Evolutionary conservation across 2,113 vertebrate species (phyloP), one percentile per base, ranked within the genome.

Genomic region (Artemisiospiza belli): DNA sequence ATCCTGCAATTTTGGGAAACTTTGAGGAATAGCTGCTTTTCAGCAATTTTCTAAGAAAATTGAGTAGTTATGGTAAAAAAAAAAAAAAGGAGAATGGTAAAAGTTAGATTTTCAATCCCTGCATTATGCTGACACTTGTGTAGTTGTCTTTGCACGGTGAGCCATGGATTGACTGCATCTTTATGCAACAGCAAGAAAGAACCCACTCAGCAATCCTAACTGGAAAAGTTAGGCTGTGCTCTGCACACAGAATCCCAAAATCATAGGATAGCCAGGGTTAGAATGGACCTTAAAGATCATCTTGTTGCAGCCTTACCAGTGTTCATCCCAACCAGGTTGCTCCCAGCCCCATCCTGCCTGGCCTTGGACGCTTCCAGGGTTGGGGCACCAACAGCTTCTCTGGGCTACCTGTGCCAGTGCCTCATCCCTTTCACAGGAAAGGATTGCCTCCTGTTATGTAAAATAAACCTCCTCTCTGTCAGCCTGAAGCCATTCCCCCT

Each of bases 321-420:
- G 0, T n/a, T n/a, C 5, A 0, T 30, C 41, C 43, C 43, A 58
- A 2, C 4, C 11, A 75, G 5, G 7, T 8, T 81, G 14, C 22
- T 52, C 7, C 5, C 5, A 52, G 12, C 6, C 15, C 19, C 33
- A 17, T 44, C 15, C 27, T 27, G 2, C 10, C 22, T 20, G 15
- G 8, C 7, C 23, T 46, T 28, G 44, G 9, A 19, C 8, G 13
- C 4, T 37, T 27, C 21, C 43, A 58, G 6, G 15, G 10, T 1
- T 73, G 52, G 10, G 2, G 41, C 33, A 39, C 15, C 52, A 19
- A 37, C 37, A 37, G 3, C 15, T 63, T 57, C 57, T 52, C 33
- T 59, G 27, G 10, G 15, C 22, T 14, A 6, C 6, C 13, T n/a
- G 8, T 46, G 13, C 27, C 39, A 33, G 27, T 3, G 31, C 12